Evolutionary conservation across 2,888 invertebrate species (phyloP).

Genomic region (Archaeoteleia sp.): DNA sequence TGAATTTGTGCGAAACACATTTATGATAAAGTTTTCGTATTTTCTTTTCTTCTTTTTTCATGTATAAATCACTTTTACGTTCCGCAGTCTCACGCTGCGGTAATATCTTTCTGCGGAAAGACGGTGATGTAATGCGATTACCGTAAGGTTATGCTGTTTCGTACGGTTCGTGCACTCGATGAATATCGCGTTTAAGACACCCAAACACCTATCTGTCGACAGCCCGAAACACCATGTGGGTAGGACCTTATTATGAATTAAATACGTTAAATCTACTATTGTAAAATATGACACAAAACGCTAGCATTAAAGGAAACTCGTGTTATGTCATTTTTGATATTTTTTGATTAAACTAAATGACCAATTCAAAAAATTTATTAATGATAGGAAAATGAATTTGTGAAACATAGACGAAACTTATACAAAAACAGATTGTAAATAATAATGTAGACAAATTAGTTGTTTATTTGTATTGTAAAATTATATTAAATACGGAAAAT

Average conservation of each 20-base stretch:
- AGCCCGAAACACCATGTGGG: neutral
- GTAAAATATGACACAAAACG: too few species aligned
- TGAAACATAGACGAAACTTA: too few species aligned
- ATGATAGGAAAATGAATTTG: too few species aligned
- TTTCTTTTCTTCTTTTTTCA: conserved; percentile 12
- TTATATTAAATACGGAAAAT: too few species aligned
- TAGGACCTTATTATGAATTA: conserved; percentile 14
- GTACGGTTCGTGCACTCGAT: conserved; percentile 36
- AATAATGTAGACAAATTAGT: too few species aligned
- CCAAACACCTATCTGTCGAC: neutral
- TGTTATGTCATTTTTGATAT: conserved; percentile 8
- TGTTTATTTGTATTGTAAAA: too few species aligned
- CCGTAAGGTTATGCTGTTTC: conserved; percentile 41
- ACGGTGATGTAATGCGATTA: conserved; percentile 37
- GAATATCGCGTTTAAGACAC: conserved; percentile 40
- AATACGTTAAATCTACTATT: conserved; percentile 21
- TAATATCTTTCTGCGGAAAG: conserved; percentile 30
- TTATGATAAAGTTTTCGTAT: neutral
- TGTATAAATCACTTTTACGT: conserved; percentile 37
- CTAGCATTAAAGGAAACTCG: conserved; percentile 9
- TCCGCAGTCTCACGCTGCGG: conserved; percentile 22
- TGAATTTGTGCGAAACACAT: neutral
- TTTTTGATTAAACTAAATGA: too few species aligned
- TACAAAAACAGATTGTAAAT: too few species aligned
- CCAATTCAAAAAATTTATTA: too few species aligned